phyloP scores from a whole-genome alignment of 1,140 invertebrate genomes.

The Caenorhabditis remanei region DNA sequence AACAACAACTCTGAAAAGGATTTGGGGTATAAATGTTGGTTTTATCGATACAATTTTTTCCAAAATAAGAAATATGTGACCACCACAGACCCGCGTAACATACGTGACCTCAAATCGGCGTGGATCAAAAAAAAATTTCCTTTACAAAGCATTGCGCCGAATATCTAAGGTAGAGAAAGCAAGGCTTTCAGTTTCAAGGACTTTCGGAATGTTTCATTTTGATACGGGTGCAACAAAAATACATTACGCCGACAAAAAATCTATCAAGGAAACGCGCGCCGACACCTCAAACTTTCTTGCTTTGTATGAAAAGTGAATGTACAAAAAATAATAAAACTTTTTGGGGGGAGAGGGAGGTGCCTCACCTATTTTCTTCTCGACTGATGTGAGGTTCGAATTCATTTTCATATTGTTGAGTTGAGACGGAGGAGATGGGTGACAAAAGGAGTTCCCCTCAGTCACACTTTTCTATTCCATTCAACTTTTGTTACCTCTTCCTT shows the following conservation, averaged over 20 bases:
- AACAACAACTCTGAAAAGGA: no score
- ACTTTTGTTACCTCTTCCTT: neutral
- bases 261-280: conserved; percentile 27
- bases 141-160: no score
- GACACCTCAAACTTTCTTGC: no score
- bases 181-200: conserved; percentile 1
- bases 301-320: neutral
- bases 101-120: no score
- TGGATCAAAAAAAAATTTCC: no score
- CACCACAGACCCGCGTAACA: no score
- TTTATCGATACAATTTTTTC: no score
- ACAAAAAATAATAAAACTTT: neutral
- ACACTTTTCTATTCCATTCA: conserved; percentile 10
- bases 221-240: neutral
- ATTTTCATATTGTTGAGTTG: conserved; percentile 39
- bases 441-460: conserved; percentile 26
- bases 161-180: neutral
- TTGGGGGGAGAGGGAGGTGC: neutral
- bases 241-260: conserved; percentile 1
- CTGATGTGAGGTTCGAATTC: neutral
- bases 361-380: neutral
- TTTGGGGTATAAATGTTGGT: no score
- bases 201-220: neutral
- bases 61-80: no score
- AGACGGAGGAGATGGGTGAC: conserved; percentile 13